Percentiles rank a stretch among this genome's conserved stretches.
phyloP scores from a whole-genome alignment of 2,888 invertebrate species.

The Melipona beecheii region DNA sequence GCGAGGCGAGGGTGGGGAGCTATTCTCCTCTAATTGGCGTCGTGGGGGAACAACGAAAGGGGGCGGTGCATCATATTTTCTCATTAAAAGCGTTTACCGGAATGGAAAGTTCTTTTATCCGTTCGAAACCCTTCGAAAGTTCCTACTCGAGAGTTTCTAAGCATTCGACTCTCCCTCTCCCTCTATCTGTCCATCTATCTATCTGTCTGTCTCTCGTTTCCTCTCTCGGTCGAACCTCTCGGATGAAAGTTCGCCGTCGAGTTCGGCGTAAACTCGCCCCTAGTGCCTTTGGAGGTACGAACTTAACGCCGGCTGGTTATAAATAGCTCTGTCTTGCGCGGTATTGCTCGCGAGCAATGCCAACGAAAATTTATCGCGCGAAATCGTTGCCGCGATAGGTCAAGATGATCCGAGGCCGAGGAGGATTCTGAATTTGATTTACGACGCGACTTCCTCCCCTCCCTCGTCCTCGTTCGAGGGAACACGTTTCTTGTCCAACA shows the following conservation, averaged over 20 bases:
- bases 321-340: conserved; percentile 61
- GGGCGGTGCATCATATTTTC: conserved; percentile 77
- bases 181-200: background rate
- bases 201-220: background rate
- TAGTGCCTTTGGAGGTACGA: conserved; percentile 26
- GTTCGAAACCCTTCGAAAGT: conserved; percentile 68
- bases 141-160: conserved; percentile 66
- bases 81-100: conserved; percentile 76
- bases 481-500: background rate
- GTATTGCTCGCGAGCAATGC: conserved; percentile 48
- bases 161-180: conserved; percentile 54
- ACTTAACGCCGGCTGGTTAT: conserved; percentile 67
- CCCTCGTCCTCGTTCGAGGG: background rate
- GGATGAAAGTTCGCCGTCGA: conserved; percentile 39
- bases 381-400: conserved; percentile 49
- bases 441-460: background rate
- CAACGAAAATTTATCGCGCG: conserved; percentile 55
- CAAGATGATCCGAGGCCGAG: conserved; percentile 15
- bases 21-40: conserved; percentile 78
- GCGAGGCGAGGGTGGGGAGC: conserved; percentile 27
- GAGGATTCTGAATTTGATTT: conserved; percentile 13
- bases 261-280: conserved; percentile 56
- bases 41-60: conserved; percentile 69
- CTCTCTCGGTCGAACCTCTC: conserved; percentile 15
- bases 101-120: conserved; percentile 74